Percentiles rank a stretch among this genome's conserved stretches.
Evolutionary conservation across 2,113 vertebrate species (phyloP).

Genomic region (Pantherophis guttatus): DNA sequence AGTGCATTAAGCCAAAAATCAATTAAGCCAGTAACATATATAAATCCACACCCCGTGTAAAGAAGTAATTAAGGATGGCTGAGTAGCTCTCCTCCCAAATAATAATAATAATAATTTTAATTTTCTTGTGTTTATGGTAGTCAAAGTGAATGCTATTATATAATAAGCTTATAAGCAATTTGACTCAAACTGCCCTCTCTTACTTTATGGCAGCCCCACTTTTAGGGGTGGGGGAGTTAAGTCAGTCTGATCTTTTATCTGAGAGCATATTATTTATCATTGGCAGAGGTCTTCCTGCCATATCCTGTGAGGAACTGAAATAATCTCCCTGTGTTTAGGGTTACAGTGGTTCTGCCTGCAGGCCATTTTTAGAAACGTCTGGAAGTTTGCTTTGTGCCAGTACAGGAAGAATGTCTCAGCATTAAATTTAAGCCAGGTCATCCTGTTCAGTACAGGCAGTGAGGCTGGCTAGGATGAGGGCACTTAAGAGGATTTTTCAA

Average conservation of each 20-base stretch:
- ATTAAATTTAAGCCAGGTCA: not conserved
- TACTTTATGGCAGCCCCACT: not conserved
- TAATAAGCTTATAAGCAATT: not conserved
- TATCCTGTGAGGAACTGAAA: not conserved
- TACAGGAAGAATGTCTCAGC: slow-evolving; percentile 31
- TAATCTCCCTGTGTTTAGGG: slow-evolving; percentile 15
- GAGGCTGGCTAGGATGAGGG: not conserved
- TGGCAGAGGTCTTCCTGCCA: not conserved
- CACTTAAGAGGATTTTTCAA: not conserved
- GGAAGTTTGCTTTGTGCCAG: slow-evolving; percentile 25
- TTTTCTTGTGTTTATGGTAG: not conserved
- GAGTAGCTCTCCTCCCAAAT: not conserved
- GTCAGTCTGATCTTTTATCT: not conserved
- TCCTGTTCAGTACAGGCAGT: fast-evolving
- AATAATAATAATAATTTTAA: not conserved
- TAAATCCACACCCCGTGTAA: not conserved
- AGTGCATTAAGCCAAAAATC: not conserved
- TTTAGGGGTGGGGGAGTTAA: not conserved
- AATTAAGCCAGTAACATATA: not conserved
- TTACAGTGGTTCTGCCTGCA: slow-evolving; percentile 41
- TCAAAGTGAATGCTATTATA: fast-evolving
- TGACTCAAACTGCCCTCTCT: not conserved
- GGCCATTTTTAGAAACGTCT: slow-evolving; percentile 30
- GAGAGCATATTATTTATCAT: slow-evolving; percentile 19
- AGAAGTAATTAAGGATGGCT: not conserved